Evolutionary conservation across 2,888 invertebrate species (phyloP), one percentile per base, ranked within the genome.

Genomic region (Melipona bicolor): DNA sequence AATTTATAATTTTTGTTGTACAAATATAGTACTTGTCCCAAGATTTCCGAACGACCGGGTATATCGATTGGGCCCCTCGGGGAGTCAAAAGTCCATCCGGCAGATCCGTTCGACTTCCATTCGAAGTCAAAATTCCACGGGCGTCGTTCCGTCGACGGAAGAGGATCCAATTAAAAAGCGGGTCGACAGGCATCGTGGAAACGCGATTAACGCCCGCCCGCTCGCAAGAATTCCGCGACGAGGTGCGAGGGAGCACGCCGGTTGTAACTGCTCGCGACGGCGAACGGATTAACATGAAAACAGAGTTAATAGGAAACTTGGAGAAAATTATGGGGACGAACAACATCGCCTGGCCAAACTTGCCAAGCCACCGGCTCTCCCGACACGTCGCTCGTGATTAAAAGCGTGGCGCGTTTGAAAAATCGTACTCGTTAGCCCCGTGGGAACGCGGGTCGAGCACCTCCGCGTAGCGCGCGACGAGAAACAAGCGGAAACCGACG

Each of bases 221-320:
- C 21, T 67, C 79, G 52, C 36, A 67, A 32, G 56, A 72, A 72
- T 77, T 77, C 32, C 54, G 43, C 43, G 54, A 36, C 27, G 43
- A 1, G 19, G 49, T 1, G 32, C 65, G 52, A 76, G 43, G 43
- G 24, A 61, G 67, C 67, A 50, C 17, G 50, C 21, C 9, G 24
- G 65, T 43, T 68, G 69, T 56, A 73, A 79, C 79, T 73, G 36
- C 62, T 43, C 62, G 80, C 54, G 81, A 75, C 79, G 76, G 50
- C 79, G 69, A 69, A 56, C 80, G 81, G 81, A 79, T 81, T 79
- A 81, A 79, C 80, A 79, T 72, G 79, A 62, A 72, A 72, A 73
- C 68, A 50, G 79, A 79, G 73, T 81, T 79, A 79, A 69, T 79
- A 69, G 68, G 80, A 81, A 73, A 64, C 68, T 73, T 73, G 49